Conservation (phyloP, 2,113 vertebrate genomes). For the Hippolais icterina region DNA sequence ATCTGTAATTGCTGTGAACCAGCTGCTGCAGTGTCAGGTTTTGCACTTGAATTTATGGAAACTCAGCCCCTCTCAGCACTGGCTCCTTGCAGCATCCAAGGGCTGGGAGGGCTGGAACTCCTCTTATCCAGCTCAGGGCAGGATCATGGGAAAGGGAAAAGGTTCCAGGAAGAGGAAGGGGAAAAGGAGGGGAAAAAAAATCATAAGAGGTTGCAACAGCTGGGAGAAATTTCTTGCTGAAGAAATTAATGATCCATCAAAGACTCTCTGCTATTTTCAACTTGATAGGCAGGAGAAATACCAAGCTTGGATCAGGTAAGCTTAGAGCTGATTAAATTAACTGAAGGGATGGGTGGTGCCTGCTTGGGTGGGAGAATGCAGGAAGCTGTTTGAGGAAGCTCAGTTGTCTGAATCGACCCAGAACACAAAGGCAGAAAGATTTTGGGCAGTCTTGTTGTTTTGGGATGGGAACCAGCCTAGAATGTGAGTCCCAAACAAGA, state of each 20-base stretch:
- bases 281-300: not conserved
- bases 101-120: too few species aligned
- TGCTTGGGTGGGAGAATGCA: rapidly evolving
- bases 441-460: not conserved
- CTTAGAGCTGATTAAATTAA: not conserved
- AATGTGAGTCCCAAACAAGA: not conserved
- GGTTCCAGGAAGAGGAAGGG: not conserved
- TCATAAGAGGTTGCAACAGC: not conserved
- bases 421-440: not conserved
- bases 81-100: not conserved
- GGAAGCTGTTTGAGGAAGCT: not conserved
- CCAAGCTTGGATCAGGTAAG: not conserved
- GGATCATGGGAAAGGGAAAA: not conserved
- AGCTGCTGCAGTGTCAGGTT: not conserved
- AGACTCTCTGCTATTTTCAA: not conserved
- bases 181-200: rapidly evolving
- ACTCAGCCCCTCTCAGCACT: not conserved
- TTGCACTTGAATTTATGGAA: not conserved
- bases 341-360: not conserved
- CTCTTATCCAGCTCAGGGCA: not conserved
- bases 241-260: not conserved
- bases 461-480: not conserved
- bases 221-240: not conserved
- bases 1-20: not conserved
- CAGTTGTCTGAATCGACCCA: not conserved